phyloP scores from a whole-genome alignment of 2,113 vertebrate genomes.

The Antennarius striatus region DNA sequence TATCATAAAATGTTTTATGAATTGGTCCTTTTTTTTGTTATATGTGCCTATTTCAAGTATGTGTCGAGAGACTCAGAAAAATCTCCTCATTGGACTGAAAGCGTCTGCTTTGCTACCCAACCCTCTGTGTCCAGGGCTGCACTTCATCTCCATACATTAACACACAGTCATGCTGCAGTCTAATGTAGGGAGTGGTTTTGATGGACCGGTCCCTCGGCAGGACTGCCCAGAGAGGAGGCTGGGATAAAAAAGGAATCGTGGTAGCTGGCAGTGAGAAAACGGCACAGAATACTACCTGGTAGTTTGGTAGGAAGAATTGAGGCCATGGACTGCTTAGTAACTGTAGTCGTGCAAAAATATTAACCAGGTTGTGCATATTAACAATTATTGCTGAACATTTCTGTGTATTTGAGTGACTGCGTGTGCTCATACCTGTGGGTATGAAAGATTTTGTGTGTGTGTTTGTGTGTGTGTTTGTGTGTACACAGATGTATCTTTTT shows the following conservation, averaged over 20 bases:
- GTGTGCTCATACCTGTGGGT: constrained; percentile 43
- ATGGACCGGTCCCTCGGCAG: constrained; percentile 45
- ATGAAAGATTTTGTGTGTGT: constrained; percentile 48
- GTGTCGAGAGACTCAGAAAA: constrained; percentile 28
- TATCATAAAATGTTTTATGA: constrained; percentile 50
- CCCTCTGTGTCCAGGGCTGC: constrained; percentile 32
- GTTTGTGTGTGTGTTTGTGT: constrained; percentile 48
- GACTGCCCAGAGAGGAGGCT: constrained; percentile 22
- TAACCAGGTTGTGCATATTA: constrained; percentile 76
- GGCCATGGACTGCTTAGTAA: constrained; percentile 60
- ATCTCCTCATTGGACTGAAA: constrained; percentile 35
- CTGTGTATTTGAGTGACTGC: constrained; percentile 54
- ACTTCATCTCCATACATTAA: constrained; percentile 51
- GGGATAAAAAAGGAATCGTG: constrained; percentile 10
- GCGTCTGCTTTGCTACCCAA: constrained; percentile 17
- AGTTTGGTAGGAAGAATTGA: constrained; percentile 41
- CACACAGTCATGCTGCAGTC: constrained; percentile 49
- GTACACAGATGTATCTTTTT: constrained; percentile 65
- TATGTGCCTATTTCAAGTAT: constrained; percentile 50
- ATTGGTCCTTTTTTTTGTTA: constrained; percentile 25
- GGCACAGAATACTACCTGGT: constrained; percentile 23
- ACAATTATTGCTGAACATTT: constrained; percentile 65
- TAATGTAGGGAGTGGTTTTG: constrained; percentile 33
- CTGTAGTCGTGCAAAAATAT: constrained; percentile 72
- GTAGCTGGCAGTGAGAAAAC: constrained; percentile 30